A percentile compares a stretch with the other conserved stretches of the same genome.
These are phyloP conservation scores for Trichogramma pretiosum DNA, from an alignment of 1,140 invertebrate species.

Conservation along the genomic window DNA sequence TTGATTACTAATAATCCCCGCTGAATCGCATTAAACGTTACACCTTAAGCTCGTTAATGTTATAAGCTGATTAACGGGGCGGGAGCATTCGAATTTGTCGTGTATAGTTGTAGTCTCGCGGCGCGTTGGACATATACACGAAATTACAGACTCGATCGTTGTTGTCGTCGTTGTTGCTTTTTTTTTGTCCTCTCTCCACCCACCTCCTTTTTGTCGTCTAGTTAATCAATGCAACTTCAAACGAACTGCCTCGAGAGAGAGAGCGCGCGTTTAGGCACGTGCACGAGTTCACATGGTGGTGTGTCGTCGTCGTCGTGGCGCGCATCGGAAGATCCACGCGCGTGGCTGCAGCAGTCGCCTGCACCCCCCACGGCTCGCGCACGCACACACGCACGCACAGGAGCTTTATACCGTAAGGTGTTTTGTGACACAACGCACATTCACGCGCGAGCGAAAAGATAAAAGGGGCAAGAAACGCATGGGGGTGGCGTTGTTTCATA, in stretches of 20 bases:
- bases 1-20: constrained; percentile 1
- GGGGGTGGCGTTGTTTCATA: not conserved
- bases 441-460: too few species aligned
- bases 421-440: too few species aligned
- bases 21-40: constrained; percentile 3
- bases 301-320: too few species aligned
- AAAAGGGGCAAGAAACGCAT: not conserved
- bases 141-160: too few species aligned
- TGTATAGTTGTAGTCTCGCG: too few species aligned
- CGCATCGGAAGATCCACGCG: too few species aligned
- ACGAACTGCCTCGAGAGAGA: not conserved
- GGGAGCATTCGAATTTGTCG: too few species aligned
- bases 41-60: constrained; percentile 8
- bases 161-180: too few species aligned
- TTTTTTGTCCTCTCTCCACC: too few species aligned
- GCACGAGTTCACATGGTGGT: not conserved
- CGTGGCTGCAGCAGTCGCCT: not conserved
- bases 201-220: too few species aligned
- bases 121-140: too few species aligned
- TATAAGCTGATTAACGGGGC: constrained; percentile 1
- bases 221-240: not conserved
- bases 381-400: not conserved
- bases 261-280: constrained; percentile 10
- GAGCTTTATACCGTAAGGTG: too few species aligned
- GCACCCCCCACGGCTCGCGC: not conserved